Evolutionary conservation across 2,888 invertebrate genomes (phyloP).

Genomic region (Lissocephala sabroskyi): DNA sequence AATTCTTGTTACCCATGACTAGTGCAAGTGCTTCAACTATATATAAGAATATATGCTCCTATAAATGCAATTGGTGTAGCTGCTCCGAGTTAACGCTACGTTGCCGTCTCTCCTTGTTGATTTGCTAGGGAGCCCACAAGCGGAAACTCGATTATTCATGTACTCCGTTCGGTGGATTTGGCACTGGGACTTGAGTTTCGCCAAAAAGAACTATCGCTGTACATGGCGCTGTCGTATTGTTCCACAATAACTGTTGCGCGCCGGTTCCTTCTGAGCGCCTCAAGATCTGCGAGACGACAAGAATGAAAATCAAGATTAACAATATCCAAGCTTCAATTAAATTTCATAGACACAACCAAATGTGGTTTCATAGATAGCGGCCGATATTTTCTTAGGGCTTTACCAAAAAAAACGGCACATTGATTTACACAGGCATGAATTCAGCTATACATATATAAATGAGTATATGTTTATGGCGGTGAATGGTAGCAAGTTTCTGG

Average conservation of each 20-base stretch:
- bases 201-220: conserved; percentile 33
- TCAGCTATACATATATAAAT: no score
- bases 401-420: no score
- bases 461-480: no score
- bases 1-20: conserved; percentile 85
- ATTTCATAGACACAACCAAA: no score
- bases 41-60: background rate
- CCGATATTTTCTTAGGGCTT: no score
- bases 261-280: conserved; percentile 26
- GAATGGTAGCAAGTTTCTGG: no score
- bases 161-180: conserved; percentile 33
- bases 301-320: no score
- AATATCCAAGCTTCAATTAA: no score
- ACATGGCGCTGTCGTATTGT: conserved; percentile 53
- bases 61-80: conserved; percentile 17
- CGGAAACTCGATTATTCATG: background rate
- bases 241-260: conserved; percentile 42
- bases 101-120: conserved; percentile 9
- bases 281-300: conserved; percentile 14
- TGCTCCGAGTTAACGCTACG: background rate
- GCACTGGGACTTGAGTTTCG: conserved; percentile 40
- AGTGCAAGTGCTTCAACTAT: background rate
- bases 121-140: background rate
- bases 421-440: no score
- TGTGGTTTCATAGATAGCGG: no score